Evolutionary conservation across 2,888 invertebrate species (phyloP).

Genomic region (Gari tellinella): DNA sequence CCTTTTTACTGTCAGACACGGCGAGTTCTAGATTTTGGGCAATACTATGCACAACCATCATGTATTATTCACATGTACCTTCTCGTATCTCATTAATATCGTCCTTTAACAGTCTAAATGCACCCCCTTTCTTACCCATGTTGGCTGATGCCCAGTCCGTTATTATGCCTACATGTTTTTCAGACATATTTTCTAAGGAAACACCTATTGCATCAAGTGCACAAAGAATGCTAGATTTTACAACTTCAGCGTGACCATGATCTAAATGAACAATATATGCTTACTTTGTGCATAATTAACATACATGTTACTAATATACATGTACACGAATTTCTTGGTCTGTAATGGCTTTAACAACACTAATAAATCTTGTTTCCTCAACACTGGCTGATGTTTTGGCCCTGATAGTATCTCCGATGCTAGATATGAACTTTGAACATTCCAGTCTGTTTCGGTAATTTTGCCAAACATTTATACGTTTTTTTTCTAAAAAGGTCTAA

Average conservation of each 20-base stretch:
- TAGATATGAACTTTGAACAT: too few relatives aligned
- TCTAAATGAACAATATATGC: constrained; percentile 1
- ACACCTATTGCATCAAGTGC: constrained; percentile 9
- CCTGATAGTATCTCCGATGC: too few relatives aligned
- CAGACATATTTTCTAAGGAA: background rate
- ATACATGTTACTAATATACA: constrained; percentile 3
- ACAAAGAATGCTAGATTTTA: constrained; percentile 6
- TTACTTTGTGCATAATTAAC: too few relatives aligned
- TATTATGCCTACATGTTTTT: constrained; percentile 17
- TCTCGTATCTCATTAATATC: constrained; percentile 10
- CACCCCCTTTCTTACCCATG: constrained; percentile 21
- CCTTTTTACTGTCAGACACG: constrained; percentile 26
- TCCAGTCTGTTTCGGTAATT: too few relatives aligned
- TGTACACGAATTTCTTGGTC: background rate
- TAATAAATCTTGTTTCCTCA: too few relatives aligned
- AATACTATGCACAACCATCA: constrained; percentile 26
- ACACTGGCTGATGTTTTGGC: too few relatives aligned
- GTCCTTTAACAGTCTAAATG: constrained; percentile 20
- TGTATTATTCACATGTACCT: constrained; percentile 9
- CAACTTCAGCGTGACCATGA: constrained; percentile 6
- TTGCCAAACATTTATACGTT: too few relatives aligned
- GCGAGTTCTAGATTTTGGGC: constrained; percentile 34
- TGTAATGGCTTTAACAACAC: too few relatives aligned
- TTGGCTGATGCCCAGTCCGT: constrained; percentile 28
- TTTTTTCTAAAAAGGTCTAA: constrained; percentile 9